Conservation (phyloP, 2,888 invertebrate species). For the Drosophila colorata region DNA sequence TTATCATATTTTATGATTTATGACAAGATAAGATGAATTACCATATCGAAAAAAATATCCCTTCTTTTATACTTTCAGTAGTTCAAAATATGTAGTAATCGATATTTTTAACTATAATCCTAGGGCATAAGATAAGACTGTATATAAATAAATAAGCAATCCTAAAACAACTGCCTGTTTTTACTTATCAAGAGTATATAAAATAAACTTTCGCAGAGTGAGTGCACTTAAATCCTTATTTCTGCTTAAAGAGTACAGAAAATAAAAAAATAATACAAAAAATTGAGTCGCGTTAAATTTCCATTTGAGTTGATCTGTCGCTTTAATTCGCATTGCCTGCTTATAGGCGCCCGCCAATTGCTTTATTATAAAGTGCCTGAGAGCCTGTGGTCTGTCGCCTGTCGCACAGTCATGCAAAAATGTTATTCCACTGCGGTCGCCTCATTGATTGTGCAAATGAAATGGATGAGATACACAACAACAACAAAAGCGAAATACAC, state of each 20-base stretch:
- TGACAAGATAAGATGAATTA: too few relatives aligned
- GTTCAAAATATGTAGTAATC: too few relatives aligned
- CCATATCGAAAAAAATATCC: too few relatives aligned
- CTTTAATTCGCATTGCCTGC: constrained; percentile 49
- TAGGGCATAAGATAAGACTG: too few relatives aligned
- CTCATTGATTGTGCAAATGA: constrained; percentile 65
- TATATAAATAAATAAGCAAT: too few relatives aligned
- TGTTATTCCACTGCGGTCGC: constrained; percentile 58
- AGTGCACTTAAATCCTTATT: background rate
- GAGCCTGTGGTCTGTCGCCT: constrained; percentile 8
- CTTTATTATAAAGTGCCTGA: constrained; percentile 39
- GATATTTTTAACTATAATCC: too few relatives aligned
- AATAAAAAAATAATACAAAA: background rate
- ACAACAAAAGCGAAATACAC: constrained; percentile 16
- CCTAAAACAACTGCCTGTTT: too few relatives aligned
- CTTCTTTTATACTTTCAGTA: too few relatives aligned
- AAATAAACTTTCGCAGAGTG: too few relatives aligned
- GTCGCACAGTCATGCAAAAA: constrained; percentile 25
- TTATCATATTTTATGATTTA: too few relatives aligned
- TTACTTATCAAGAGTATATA: too few relatives aligned
- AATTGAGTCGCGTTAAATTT: constrained; percentile 13
- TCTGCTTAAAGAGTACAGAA: constrained; percentile 1
- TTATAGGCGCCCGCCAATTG: constrained; percentile 44
- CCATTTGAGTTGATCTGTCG: constrained; percentile 43
- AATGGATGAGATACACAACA: constrained; percentile 23